phyloP scores from a whole-genome alignment of 2,797 vertebrate species.

The Sylvia borin region DNA sequence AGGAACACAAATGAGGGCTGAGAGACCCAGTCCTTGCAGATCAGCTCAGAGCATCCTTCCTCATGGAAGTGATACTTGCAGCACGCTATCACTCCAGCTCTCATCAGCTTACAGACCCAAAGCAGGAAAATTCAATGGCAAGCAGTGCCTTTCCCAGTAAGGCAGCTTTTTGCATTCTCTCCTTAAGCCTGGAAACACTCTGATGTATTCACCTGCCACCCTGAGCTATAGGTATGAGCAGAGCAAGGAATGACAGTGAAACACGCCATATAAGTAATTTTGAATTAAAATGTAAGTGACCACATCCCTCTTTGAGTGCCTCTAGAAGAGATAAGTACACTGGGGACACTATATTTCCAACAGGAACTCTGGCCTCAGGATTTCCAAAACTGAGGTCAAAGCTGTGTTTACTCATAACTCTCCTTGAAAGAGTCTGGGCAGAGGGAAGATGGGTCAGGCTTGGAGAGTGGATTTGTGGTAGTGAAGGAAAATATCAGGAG shows the following conservation, averaged over 20 bases:
- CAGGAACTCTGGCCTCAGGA: not conserved
- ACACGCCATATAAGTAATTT: not conserved
- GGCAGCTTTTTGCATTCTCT: not conserved
- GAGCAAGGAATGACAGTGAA: not conserved
- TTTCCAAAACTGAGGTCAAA: not conserved
- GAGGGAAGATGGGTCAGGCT: not conserved
- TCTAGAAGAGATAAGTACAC: not conserved
- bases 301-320: not conserved
- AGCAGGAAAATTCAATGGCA: not conserved
- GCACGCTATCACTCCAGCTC: not conserved
- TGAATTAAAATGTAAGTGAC: not conserved
- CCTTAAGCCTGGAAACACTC: not conserved
- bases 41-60: not conserved
- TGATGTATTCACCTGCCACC: not conserved
- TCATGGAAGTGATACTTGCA: not conserved
- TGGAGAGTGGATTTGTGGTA: not conserved
- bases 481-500: not conserved
- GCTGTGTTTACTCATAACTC: not conserved
- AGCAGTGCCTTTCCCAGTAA: not conserved
- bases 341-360: not conserved
- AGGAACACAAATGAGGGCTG: not conserved
- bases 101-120: not conserved
- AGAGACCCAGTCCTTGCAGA: not conserved
- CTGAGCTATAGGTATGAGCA: not conserved
- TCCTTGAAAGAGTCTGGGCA: not conserved